A percentile compares a stretch with the other conserved stretches of the same genome.
These are phyloP conservation scores for Deroplatys truncata DNA, from an alignment of 2,888 invertebrate species.

Conservation along the genomic window DNA sequence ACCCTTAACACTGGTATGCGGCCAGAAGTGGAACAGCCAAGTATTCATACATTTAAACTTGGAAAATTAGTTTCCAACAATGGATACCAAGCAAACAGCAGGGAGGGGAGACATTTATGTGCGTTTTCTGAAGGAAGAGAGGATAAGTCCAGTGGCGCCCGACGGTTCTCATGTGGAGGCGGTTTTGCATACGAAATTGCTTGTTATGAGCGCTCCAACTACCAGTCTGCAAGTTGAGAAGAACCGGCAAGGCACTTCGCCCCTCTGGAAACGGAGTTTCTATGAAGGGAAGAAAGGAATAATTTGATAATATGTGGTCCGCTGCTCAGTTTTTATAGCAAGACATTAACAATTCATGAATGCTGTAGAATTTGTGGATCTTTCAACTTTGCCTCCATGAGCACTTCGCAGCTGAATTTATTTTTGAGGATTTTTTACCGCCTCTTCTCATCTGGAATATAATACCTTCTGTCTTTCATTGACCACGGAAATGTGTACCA, in stretches of 20 bases:
- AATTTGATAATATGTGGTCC: neutral
- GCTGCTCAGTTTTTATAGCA: neutral
- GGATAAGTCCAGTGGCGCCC: neutral
- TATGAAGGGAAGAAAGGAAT: neutral
- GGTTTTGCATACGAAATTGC: slow-evolving; percentile 29
- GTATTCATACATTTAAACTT: neutral
- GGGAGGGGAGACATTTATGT: neutral
- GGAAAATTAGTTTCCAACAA: neutral
- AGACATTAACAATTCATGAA: neutral
- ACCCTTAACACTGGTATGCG: neutral
- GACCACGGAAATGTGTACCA: neutral
- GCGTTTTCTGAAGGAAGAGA: neutral
- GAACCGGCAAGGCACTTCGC: neutral
- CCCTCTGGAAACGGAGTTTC: neutral
- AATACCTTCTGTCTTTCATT: neutral
- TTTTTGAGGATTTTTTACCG: neutral
- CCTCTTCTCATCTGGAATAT: neutral
- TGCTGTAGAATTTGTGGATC: neutral
- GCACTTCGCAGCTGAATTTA: neutral
- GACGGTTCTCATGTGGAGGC: slow-evolving; percentile 19
- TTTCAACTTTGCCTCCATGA: neutral
- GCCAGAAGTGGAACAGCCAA: neutral
- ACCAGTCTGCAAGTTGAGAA: neutral
- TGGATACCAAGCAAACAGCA: neutral
- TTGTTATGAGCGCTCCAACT: slow-evolving; percentile 18